These are phyloP conservation scores for Osmerus mordax DNA, from an alignment of 2,113 vertebrate species.

Conservation along the genomic window DNA sequence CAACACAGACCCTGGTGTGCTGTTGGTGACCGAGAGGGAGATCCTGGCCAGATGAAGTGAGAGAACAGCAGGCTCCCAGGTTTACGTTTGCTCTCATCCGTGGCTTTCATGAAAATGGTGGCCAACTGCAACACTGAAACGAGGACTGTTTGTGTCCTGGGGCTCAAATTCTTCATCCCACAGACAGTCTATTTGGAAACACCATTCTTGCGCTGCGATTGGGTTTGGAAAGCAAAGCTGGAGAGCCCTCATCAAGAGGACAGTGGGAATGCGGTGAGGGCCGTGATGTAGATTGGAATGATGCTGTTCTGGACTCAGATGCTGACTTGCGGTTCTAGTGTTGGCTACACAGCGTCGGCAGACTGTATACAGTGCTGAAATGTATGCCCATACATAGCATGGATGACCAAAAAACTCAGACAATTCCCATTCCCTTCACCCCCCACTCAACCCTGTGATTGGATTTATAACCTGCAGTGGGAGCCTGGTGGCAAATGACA, in stretches of 20 bases:
- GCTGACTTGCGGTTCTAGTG: not conserved
- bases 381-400: not conserved
- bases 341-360: not conserved
- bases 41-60: not conserved
- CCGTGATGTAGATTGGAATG: no score
- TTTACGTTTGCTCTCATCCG: conserved; percentile 21
- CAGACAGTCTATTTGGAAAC: conserved; percentile 26
- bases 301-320: not conserved
- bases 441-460: not conserved
- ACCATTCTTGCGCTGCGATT: not conserved
- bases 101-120: conserved; percentile 22
- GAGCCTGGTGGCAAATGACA: conserved; percentile 1
- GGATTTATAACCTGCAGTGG: conserved; percentile 3
- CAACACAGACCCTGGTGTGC: no score
- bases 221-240: conserved; percentile 35
- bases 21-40: not conserved
- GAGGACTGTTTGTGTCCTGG: conserved; percentile 35
- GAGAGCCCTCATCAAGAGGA: conserved; percentile 7
- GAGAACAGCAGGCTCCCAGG: conserved; percentile 20
- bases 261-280: not conserved
- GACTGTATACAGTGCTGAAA: not conserved
- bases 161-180: conserved; percentile 15
- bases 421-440: not conserved
- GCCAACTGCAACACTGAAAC: conserved; percentile 42
- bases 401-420: no score